phyloP scores from a whole-genome alignment of 2,888 invertebrate species.

The Andrena bucephala region DNA sequence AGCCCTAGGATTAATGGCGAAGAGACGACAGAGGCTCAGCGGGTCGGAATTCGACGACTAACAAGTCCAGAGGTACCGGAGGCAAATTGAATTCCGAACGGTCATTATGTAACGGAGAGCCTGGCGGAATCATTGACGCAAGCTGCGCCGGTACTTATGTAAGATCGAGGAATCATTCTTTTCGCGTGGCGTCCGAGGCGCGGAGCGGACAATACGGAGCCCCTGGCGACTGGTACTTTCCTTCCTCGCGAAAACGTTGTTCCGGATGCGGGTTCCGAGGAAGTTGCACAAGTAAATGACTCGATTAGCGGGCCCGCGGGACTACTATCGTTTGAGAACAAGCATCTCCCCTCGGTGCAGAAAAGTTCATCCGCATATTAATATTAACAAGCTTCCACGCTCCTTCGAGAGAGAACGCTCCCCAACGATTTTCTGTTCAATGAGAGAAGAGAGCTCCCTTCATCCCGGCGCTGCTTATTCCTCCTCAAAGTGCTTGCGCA shows the following conservation, averaged over 20 bases:
- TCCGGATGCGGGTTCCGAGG: neutral
- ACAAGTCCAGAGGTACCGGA: slow-evolving; percentile 18
- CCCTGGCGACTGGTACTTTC: neutral
- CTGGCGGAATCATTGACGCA: slow-evolving; percentile 69
- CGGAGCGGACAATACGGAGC: slow-evolving; percentile 16
- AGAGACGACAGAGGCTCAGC: neutral
- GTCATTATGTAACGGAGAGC: slow-evolving; percentile 56
- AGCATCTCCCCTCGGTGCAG: no score
- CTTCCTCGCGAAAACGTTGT: slow-evolving; percentile 23
- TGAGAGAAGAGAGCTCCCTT: neutral
- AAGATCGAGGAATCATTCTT: slow-evolving; percentile 65
- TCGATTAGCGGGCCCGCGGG: no score
- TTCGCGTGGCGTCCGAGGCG: slow-evolving; percentile 33
- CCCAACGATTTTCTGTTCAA: neutral
- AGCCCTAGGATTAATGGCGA: neutral
- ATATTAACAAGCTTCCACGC: no score
- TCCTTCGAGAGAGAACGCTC: no score
- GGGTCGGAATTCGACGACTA: slow-evolving; percentile 17
- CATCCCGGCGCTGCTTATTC: neutral
- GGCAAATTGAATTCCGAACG: slow-evolving; percentile 52
- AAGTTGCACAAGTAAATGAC: slow-evolving; percentile 14
- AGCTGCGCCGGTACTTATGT: slow-evolving; percentile 66
- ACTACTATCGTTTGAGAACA: no score
- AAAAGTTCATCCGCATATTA: no score
- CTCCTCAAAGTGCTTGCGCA: neutral